These are phyloP conservation scores for Montipora capitata DNA, from an alignment of 92 coral and sea anemone genomes.

Conservation along the genomic window DNA sequence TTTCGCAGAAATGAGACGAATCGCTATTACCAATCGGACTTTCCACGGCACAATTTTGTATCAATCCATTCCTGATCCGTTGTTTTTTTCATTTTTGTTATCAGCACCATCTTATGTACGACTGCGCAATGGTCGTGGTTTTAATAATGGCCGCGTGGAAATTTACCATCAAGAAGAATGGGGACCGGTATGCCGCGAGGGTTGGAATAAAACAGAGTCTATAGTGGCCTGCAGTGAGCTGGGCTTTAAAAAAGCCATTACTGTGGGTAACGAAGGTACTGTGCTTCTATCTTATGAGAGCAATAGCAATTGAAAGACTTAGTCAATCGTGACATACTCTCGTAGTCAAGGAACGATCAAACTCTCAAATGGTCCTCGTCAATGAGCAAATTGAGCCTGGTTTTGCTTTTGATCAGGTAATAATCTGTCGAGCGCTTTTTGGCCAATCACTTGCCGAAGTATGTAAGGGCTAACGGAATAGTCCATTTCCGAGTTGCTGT, in stretches of 20 bases:
- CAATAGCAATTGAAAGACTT: background rate
- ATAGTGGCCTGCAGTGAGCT: constrained; percentile 82
- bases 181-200: constrained; percentile 79
- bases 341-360: no score
- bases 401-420: no score
- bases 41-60: no score
- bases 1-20: no score
- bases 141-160: constrained; percentile 73
- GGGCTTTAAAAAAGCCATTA: constrained; percentile 50
- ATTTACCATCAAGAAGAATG: constrained; percentile 78
- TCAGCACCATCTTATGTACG: constrained; percentile 81
- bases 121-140: constrained; percentile 46
- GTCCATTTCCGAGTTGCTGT: no score
- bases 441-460: no score
- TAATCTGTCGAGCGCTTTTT: no score
- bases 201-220: constrained; percentile 76
- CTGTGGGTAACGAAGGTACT: constrained; percentile 17
- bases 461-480: no score
- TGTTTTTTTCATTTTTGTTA: background rate
- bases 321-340: no score
- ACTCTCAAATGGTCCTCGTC: no score
- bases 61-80: background rate
- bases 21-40: no score
- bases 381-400: no score
- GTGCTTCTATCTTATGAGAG: background rate